Base-by-base conservation (phyloP, 2,888 invertebrate species). In the Epirrhoe alternata region DNA sequence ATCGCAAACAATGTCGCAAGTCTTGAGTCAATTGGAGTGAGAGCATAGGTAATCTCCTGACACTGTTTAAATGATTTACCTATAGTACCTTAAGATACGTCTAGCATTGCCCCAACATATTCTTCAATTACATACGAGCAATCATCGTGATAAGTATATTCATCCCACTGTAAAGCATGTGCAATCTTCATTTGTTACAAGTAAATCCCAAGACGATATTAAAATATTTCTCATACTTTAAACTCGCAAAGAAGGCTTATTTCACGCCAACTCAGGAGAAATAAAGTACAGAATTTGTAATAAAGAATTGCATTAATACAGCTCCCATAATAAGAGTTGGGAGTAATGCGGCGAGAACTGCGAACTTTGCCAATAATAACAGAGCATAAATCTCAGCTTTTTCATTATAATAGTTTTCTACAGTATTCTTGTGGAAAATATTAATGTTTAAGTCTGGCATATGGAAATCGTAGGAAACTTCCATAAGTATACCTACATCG, bases 321-420 rank as follows among this genome's bases (percentile, higher is more conserved):
- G 63, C 66, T 61, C 72, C 66, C 63, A 71, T 71, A 42, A 42
- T 65, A 61, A 66, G 56, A 70, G 61, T 62, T 51, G 45, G 54
- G 67, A 70, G 69, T 69, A 72, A 68, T 69, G 70, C 67, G 58
- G 70, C 45, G 47, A 49, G 56, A 62, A 54, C 58, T 66, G 64
- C 59, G 74, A 86, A 86, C 80, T 86, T 85, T 72, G 71, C 79
- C 76, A 85, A 85, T 86, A 86, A 84, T 83, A 85, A 78, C 78
- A 75, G 74, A 68, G 71, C 79, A 78, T 85, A 84, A 86, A 85
- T 86, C 82, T 76, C 61, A 55, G 54, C 71, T 75, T 74, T 78
- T 77, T 78, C 72, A 76, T 74, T 73, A 69, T 72, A 80, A 77
- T 74, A 72, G 74, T 73, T 76, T 75, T 60, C 66, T 69, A n/a